Percentiles rank a stretch among this genome's conserved stretches.
These are phyloP conservation scores for Ommatoiulus sabulosus DNA, from an alignment of 2,888 invertebrate genomes.

Conservation along the genomic window DNA sequence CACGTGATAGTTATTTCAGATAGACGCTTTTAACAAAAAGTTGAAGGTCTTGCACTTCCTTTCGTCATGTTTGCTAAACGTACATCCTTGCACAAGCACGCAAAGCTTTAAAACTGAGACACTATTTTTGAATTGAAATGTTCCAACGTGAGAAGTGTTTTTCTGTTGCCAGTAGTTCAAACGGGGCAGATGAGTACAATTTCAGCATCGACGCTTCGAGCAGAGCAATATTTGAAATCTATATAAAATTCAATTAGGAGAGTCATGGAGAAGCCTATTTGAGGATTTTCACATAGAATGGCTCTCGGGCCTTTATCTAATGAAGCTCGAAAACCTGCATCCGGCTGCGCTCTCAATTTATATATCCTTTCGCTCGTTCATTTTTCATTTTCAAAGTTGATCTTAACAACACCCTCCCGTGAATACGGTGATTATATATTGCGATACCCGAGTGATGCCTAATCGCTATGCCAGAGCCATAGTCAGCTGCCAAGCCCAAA, in stretches of 20 bases:
- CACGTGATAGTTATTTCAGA: neutral
- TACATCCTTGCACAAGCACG: neutral
- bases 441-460: constrained; percentile 2
- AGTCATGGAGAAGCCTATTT: neutral
- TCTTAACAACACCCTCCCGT: constrained; percentile 33
- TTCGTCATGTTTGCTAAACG: neutral
- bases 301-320: neutral
- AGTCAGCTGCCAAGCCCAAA: constrained; percentile 15
- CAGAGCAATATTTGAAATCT: neutral
- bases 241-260: neutral
- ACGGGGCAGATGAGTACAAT: neutral
- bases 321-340: constrained; percentile 3
- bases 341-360: constrained; percentile 7
- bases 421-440: neutral
- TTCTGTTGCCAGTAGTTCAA: neutral
- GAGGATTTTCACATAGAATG: neutral
- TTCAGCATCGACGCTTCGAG: neutral
- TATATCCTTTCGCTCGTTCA: constrained; percentile 19
- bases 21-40: neutral
- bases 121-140: neutral
- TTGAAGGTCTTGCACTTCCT: neutral
- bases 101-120: neutral
- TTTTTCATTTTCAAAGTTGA: constrained; percentile 40
- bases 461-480: constrained; percentile 40
- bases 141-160: neutral